These are phyloP conservation scores for Atta colombica DNA, from an alignment of 1,140 invertebrate genomes.

Conservation along the genomic window DNA sequence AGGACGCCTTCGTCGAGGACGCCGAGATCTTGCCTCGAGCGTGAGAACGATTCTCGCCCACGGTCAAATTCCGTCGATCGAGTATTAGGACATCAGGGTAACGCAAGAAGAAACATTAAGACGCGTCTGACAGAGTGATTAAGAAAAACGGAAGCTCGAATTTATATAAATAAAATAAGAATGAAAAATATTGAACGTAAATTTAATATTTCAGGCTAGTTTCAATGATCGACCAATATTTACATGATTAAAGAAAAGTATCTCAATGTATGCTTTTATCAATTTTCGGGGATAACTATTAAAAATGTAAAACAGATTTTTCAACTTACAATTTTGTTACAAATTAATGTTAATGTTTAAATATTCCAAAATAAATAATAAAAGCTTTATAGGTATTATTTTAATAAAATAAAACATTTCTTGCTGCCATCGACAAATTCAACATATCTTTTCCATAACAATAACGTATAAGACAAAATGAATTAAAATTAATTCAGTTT, in stretches of 20 bases:
- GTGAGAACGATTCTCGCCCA: conserved; percentile 79
- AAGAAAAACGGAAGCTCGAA: background rate
- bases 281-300: background rate
- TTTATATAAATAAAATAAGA: conserved; percentile 22
- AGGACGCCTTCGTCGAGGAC: conserved; percentile 46
- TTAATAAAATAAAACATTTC: background rate
- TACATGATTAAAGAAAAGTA: background rate
- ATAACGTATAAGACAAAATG: background rate
- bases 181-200: no score
- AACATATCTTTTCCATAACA: background rate
- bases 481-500: conserved; percentile 6
- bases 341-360: background rate
- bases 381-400: background rate
- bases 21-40: conserved; percentile 66
- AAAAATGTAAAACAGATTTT: background rate
- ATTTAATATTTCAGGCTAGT: background rate
- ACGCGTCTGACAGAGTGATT: background rate
- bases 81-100: conserved; percentile 79
- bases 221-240: background rate
- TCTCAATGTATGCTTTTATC: background rate
- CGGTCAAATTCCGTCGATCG: conserved; percentile 75
- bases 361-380: background rate
- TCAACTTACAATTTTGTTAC: background rate
- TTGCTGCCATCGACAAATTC: background rate
- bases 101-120: conserved; percentile 65